These are phyloP conservation scores for Daubentonia madagascariensis DNA, from an alignment of 2,113 vertebrate genomes.

Conservation along the genomic window DNA sequence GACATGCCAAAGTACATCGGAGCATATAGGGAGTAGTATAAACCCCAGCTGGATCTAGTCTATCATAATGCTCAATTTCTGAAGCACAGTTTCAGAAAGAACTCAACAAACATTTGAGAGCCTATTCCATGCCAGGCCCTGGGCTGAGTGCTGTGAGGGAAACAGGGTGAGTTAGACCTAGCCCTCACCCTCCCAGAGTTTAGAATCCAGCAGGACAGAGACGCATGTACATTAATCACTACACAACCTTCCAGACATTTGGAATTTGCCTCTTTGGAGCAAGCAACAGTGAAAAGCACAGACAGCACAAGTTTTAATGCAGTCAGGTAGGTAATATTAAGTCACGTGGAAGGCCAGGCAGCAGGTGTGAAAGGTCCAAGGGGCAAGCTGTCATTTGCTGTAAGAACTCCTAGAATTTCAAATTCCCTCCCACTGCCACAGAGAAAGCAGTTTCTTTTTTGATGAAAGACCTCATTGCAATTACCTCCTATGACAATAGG, in stretches of 20 bases:
- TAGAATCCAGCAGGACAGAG: not conserved
- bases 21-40: not conserved
- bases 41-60: not conserved
- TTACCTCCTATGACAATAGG: not conserved
- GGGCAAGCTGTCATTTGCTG: not conserved
- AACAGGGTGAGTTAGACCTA: not conserved
- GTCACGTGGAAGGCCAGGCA: not conserved
- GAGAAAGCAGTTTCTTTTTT: not conserved
- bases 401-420: conserved; percentile 30
- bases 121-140: not conserved
- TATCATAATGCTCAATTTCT: not conserved
- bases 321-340: not conserved
- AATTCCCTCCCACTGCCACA: not conserved
- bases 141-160: not conserved
- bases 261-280: not conserved
- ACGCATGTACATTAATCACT: not conserved
- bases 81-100: not conserved
- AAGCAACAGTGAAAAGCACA: not conserved
- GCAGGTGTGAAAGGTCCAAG: not conserved
- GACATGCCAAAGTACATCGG: conserved; percentile 44
- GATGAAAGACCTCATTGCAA: not conserved
- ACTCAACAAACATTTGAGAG: not conserved
- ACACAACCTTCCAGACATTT: not conserved
- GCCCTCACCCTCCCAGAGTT: not conserved
- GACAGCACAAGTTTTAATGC: not conserved